phyloP scores from a whole-genome alignment of 2,888 invertebrate species.

The Busseola fusca region DNA sequence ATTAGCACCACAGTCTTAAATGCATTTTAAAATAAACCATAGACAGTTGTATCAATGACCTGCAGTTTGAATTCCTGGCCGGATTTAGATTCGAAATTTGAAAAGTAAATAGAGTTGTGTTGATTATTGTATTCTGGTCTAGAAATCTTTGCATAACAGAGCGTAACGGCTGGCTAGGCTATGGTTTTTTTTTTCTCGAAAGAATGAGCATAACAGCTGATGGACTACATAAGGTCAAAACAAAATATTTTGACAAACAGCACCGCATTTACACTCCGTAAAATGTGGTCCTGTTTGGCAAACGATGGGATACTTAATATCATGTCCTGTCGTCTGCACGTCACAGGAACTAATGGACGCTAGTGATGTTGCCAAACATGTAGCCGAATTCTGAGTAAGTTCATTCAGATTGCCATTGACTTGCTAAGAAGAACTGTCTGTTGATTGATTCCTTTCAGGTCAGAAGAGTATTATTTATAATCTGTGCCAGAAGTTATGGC shows the following conservation, averaged over 20 bases:
- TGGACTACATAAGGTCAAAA: conserved; percentile 5
- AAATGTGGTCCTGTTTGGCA: background rate
- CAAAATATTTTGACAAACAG: background rate
- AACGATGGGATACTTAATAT: background rate
- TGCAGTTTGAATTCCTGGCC: background rate
- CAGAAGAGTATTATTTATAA: background rate
- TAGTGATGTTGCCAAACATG: too few species aligned
- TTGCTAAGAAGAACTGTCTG: background rate
- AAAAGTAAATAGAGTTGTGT: conserved; percentile 37
- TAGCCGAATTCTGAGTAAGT: background rate
- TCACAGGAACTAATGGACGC: background rate
- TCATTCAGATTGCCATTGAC: background rate
- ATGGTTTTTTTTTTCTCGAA: background rate
- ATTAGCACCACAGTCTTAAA: conserved; percentile 37
- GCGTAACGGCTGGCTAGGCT: conserved; percentile 45
- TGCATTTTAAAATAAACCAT: conserved; percentile 42
- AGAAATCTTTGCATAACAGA: conserved; percentile 52
- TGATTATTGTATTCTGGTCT: conserved; percentile 39
- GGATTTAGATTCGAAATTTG: conserved; percentile 26
- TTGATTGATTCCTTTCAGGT: background rate
- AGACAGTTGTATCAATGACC: conserved; percentile 39
- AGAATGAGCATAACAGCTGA: conserved; percentile 2
- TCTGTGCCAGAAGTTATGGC: background rate
- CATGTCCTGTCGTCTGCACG: background rate
- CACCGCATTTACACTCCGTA: too few species aligned